Evolutionary conservation across 2,113 vertebrate genomes (phyloP).

Genomic region (Anhinga anhinga): DNA sequence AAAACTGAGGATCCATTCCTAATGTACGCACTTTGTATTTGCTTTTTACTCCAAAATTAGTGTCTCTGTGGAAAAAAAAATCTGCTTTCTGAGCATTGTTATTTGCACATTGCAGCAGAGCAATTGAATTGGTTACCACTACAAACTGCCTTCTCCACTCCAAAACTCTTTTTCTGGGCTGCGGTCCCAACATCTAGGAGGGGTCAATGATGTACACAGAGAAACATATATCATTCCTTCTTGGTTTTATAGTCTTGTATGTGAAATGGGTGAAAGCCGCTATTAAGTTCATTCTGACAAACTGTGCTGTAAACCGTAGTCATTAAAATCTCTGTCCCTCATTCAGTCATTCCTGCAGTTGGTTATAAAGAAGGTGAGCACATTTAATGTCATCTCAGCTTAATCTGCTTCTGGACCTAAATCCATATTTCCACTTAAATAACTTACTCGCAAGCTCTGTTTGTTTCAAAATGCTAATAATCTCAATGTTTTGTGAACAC

Average conservation of each 20-base stretch:
- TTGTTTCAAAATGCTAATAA: neutral
- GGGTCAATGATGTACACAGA: neutral
- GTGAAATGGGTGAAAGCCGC: neutral
- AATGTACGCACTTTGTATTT: neutral
- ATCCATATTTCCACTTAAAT: neutral
- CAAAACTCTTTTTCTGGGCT: neutral
- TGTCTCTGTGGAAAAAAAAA: neutral
- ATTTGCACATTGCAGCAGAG: neutral
- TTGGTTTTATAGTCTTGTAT: neutral
- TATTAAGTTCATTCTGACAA: neutral
- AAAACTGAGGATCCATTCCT: neutral
- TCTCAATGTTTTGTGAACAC: neutral
- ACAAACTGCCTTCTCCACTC: neutral
- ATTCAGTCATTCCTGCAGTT: neutral
- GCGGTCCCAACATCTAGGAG: neutral
- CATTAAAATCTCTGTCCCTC: neutral
- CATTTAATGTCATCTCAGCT: neutral
- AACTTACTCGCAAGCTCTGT: neutral
- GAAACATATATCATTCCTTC: accelerated
- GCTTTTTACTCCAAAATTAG: neutral
- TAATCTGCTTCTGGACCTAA: neutral
- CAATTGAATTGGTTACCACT: neutral
- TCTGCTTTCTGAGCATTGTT: neutral
- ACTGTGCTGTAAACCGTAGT: neutral
- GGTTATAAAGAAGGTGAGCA: neutral